Evolutionary conservation across 2,113 vertebrate species (phyloP).

Genomic region (Sturnus vulgaris): DNA sequence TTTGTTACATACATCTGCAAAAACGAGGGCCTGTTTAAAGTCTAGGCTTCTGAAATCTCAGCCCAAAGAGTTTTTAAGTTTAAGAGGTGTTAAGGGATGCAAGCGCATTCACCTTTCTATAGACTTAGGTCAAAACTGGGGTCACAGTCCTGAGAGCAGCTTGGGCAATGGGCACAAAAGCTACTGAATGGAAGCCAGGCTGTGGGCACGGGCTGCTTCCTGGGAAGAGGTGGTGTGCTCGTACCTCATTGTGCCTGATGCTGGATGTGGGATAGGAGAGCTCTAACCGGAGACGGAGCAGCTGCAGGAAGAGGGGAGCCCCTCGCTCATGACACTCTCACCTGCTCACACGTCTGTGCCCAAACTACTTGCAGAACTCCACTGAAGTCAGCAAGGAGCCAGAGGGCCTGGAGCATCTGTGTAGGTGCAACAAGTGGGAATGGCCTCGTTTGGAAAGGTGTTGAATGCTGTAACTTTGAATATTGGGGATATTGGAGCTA

Average conservation of each 20-base stretch:
- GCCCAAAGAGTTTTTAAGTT: background rate
- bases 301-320: background rate
- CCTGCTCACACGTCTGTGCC: background rate
- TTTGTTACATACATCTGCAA: background rate
- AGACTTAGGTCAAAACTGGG: background rate
- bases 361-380: conserved; percentile 29
- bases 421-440: background rate
- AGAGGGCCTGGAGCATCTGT: background rate
- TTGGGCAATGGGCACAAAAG: conserved; percentile 15
- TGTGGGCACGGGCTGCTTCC: conserved; percentile 12
- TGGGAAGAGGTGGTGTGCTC: background rate
- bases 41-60: conserved; percentile 13
- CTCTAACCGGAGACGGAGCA: background rate
- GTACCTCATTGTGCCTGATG: conserved; percentile 15
- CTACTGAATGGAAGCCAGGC: conserved; percentile 27
- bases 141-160: background rate
- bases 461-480: conserved; percentile 16
- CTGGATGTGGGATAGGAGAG: background rate
- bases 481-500: conserved; percentile 60
- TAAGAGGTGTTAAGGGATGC: background rate
- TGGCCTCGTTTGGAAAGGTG: conserved; percentile 3
- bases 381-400: background rate
- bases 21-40: background rate
- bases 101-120: background rate
- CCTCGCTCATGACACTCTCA: background rate